Percentiles rank a stretch among this genome's conserved stretches.
phyloP scores from a whole-genome alignment of 2,113 vertebrate species.

The Oenanthe melanoleuca region DNA sequence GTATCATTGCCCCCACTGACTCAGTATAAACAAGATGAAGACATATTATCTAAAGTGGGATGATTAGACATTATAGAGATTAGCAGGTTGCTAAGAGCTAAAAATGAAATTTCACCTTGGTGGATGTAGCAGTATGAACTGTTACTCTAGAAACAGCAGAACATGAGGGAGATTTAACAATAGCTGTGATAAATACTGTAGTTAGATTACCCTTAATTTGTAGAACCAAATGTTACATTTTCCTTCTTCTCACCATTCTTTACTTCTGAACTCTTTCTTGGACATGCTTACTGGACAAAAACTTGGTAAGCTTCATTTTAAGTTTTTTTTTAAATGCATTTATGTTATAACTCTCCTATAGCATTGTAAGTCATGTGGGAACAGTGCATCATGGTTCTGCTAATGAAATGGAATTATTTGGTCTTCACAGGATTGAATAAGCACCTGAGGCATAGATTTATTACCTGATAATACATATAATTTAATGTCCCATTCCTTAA shows the following conservation, averaged over 20 bases:
- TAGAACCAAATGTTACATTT: not conserved
- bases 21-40: not conserved
- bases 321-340: not conserved
- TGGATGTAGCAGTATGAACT: not conserved
- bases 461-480: not conserved
- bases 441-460: constrained; percentile 17
- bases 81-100: not conserved
- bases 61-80: not conserved
- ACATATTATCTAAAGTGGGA: not conserved
- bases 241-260: not conserved
- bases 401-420: constrained; percentile 34
- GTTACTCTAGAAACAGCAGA: not conserved
- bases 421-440: not conserved
- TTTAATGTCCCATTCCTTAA: constrained; percentile 11
- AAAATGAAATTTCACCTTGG: not conserved
- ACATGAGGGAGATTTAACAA: not conserved
- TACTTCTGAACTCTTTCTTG: not conserved
- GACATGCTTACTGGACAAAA: not conserved
- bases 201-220: not conserved
- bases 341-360: not conserved
- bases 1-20: not conserved
- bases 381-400: not conserved
- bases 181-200: not conserved
- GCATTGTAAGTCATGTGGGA: not conserved
- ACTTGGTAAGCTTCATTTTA: not conserved